Base-by-base conservation (phyloP, 2,888 invertebrate species). In the Sphinx pinastri region DNA sequence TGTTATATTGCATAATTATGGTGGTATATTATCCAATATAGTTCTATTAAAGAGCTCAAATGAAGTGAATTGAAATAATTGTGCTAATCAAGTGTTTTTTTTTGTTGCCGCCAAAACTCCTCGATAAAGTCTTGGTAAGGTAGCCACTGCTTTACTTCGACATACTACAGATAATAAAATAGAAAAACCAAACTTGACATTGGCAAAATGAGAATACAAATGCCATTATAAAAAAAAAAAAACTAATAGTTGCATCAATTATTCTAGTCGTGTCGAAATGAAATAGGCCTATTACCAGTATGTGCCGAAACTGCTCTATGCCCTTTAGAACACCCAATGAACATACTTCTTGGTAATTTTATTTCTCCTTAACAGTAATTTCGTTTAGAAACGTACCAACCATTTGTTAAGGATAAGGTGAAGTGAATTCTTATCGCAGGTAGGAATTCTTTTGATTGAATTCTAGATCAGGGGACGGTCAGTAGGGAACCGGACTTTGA, bases 301-400 rank as follows among this genome's bases (percentile, higher is more conserved):
- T 19, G 16, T 63, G 19, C 49, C 63, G 5, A 19, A 19, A 55
- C 19, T 60, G 13, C 49, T 7, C 47, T 25, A 6, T 12, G 7
- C 19, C 63, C 13, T 49, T 25, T 6, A 19, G 19, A 47, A 63
- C 19, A 49, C 45, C 10, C 49, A 49, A 47, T 63, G 63, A 49
- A 47, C 47, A 63, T 49, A 63, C 49, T 49, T 49, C 49, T 66
- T 68, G 60, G 38, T 58, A 70, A 55, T 72, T 71, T 67, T 70
- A 75, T 71, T 71, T 68, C 60, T 70, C 54, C 16, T 55, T n/a
- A 45, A 54, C 14, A 57, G 68, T 59, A 71, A 70, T 63, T 70
- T 2, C 57, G 67, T 57, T 51, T 31, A 72, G 63, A 74, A 72
- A 69, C 70, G 71, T 70, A 69, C 68, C 69, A 19, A 16, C 63